Percentiles rank a stretch among this genome's conserved stretches.
Conservation (phyloP, 1,140 invertebrate species). For the Trichomalopsis sarcophagae region DNA sequence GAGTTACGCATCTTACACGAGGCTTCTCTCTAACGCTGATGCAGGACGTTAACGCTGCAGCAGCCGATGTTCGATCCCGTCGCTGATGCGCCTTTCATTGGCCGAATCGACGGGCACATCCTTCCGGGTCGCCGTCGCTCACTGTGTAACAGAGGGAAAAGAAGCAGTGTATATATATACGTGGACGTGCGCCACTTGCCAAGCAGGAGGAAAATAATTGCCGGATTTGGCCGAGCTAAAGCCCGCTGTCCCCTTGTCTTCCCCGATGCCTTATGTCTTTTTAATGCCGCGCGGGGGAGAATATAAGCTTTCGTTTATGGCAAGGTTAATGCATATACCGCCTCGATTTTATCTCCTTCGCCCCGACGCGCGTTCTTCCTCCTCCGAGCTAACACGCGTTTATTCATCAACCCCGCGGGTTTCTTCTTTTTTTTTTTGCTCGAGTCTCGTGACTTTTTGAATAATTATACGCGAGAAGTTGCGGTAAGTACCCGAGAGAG, state of each 20-base stretch:
- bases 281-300: too few species aligned
- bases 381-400: too few species aligned
- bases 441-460: too few species aligned
- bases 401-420: too few species aligned
- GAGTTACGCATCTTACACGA: conserved; percentile 4
- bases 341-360: background rate
- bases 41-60: conserved; percentile 1
- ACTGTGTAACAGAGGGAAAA: background rate
- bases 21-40: background rate
- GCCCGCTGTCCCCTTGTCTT: too few species aligned
- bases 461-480: background rate
- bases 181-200: conserved; percentile 22
- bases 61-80: background rate
- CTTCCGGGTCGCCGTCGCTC: background rate
- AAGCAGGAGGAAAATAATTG: conserved; percentile 24
- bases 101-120: background rate
- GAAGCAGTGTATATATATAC: background rate
- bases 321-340: background rate
- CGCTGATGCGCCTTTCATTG: background rate
- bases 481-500: background rate
- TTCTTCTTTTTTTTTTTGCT: too few species aligned
- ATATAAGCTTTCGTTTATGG: too few species aligned
- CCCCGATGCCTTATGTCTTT: too few species aligned
- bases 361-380: too few species aligned
- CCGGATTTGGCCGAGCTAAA: background rate